phyloP scores from a whole-genome alignment of 2,888 invertebrate genomes.

The Drosophila diplacantha region DNA sequence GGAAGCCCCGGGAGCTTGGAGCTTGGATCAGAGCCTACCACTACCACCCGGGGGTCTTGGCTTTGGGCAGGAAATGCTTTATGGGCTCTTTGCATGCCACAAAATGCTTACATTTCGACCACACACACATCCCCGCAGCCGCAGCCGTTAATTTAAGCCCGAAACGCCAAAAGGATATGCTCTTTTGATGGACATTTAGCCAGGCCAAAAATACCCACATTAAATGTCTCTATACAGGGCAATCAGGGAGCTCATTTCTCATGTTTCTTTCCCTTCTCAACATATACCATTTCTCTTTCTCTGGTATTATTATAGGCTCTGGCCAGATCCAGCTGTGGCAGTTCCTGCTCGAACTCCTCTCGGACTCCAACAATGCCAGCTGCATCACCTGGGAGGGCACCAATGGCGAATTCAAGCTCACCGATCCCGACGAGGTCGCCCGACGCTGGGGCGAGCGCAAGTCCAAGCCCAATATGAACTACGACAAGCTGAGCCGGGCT shows the following conservation, averaged over 20 bases:
- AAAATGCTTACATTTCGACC: conserved; percentile 63
- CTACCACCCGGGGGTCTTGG: conserved; percentile 20
- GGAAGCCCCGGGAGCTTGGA: conserved; percentile 2
- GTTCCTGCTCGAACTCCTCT: conserved; percentile 96
- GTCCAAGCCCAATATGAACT: conserved; percentile 99
- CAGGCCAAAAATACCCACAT: conserved; percentile 55
- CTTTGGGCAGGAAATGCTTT: conserved; percentile 65
- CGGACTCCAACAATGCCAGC: conserved; percentile 95
- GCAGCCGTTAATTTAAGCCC: conserved; percentile 49
- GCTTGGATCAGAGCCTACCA: conserved; percentile 5
- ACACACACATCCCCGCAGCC: conserved; percentile 41
- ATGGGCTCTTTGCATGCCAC: conserved; percentile 76
- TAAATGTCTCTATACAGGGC: conserved; percentile 49
- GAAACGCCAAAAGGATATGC: conserved; percentile 65
- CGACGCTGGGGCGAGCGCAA: conserved; percentile 99
- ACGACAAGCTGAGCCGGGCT: conserved; percentile 98
- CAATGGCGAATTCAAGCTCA: conserved; percentile 98
- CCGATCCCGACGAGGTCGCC: conserved; percentile 98
- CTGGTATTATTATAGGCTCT: conserved; percentile 80
- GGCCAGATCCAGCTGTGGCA: conserved; percentile 99
- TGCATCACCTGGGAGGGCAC: conserved; percentile 99
- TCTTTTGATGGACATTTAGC: conserved; percentile 70
- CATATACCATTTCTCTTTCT: background rate
- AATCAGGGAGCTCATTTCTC: conserved; percentile 24
- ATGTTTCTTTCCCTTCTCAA: background rate